Evolutionary conservation across 2,113 vertebrate species (phyloP), one percentile per base, ranked within the genome.

Genomic region (Seriola quinqueradiata): DNA sequence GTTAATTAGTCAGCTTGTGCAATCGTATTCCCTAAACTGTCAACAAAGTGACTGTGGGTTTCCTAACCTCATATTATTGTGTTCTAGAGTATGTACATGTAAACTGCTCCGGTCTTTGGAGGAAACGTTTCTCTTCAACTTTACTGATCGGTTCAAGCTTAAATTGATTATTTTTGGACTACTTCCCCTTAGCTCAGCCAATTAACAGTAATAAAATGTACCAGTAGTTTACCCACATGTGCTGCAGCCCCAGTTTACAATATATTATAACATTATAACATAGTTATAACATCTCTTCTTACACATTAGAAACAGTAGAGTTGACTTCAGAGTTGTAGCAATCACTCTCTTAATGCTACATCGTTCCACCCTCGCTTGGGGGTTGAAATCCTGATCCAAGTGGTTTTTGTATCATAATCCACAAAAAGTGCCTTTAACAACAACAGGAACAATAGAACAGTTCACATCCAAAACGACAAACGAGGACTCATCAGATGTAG

Each of bases 341-440:
- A 8, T 17, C 13, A 7, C 34, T 63, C 21, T 66, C 36, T 48
- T 19, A 38, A 25, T 59, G 34, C 36, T 46, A 0, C 5, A 21
- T 13, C 8, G 52, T 73, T 77, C 63, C 81, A 42, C 70, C 46
- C 44, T 73, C 6, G 70, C 74, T 82, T 6, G 2, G 5, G 46
- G 82, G 67, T 63, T 84, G 64, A 86, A 87, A 86, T 80, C n/a
- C 36, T 83, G 79, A 77, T 89, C 73, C 66, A 80, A 84, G 75
- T 42, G 46, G 11, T 67, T 79, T 42, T 78, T 66, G n/a, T 4
- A 75, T 70, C 36, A 46, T 64, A 76, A 83, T 75, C 60, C 65
- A 34, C 67, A 84, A 50, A 79, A 61, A 84, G 55, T 40, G 11
- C 28, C 25, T 70, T 73, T 52, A 75, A 80, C 48, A 68, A 58